phyloP scores from a whole-genome alignment of 2,888 invertebrate species.

The Drosophila macrothrix region DNA sequence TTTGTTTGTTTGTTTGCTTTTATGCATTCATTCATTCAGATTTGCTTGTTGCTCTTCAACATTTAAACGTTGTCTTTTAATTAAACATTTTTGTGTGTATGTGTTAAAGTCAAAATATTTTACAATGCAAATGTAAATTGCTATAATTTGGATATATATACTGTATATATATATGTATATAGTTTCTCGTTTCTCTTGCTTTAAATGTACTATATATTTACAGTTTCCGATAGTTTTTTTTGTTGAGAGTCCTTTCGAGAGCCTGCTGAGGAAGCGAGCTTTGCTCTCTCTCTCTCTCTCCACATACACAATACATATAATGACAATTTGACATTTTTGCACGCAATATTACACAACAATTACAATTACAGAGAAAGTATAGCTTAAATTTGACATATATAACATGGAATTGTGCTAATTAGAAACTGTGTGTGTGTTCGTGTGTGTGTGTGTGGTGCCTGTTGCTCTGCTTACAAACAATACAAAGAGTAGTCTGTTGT shows the following conservation, averaged over 20 bases:
- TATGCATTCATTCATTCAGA: constrained; percentile 18
- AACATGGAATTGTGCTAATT: constrained; percentile 60
- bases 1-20: constrained; percentile 7
- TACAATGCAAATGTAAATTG: constrained; percentile 51
- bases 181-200: constrained; percentile 32
- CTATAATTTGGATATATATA: constrained; percentile 34
- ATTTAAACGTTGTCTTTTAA: constrained; percentile 69
- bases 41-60: constrained; percentile 38
- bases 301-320: constrained; percentile 13
- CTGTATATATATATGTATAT: constrained; percentile 14
- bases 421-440: constrained; percentile 24
- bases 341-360: constrained; percentile 31
- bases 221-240: constrained; percentile 39
- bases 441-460: not conserved
- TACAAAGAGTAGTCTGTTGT: constrained; percentile 5
- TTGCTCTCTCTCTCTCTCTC: constrained; percentile 32
- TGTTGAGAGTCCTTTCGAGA: constrained; percentile 42
- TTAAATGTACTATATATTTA: constrained; percentile 55
- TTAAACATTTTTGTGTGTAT: constrained; percentile 53
- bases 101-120: constrained; percentile 46
- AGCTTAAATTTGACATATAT: constrained; percentile 39
- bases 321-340: constrained; percentile 39
- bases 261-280: constrained; percentile 34
- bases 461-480: constrained; percentile 20
- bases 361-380: constrained; percentile 17